A percentile compares a stretch with the other conserved stretches of the same genome.
phyloP scores from a whole-genome alignment of 2,888 invertebrate genomes.

The Archaeoteleia sp. region DNA sequence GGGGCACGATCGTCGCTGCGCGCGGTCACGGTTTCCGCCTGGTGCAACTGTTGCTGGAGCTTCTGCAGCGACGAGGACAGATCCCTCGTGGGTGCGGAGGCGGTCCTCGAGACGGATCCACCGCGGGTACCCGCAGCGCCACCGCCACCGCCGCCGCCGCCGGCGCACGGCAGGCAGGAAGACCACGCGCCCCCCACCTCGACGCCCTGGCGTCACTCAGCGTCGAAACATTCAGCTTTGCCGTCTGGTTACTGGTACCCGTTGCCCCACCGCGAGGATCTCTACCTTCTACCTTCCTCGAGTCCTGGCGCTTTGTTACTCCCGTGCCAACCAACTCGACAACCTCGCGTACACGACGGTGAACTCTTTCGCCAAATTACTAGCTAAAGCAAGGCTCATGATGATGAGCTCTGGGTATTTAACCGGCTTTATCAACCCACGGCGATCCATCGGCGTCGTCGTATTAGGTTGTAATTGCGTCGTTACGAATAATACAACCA shows the following conservation, averaged over 20 bases:
- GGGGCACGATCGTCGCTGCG: conserved; percentile 56
- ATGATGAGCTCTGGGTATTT: background rate
- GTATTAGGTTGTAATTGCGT: background rate
- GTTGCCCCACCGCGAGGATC: too few species aligned
- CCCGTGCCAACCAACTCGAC: too few species aligned
- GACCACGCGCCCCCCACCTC: conserved; percentile 76
- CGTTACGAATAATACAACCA: background rate
- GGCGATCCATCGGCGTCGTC: too few species aligned
- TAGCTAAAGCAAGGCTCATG: too few species aligned
- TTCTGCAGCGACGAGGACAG: conserved; percentile 68
- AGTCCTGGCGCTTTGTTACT: too few species aligned
- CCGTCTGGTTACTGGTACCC: too few species aligned
- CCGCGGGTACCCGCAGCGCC: conserved; percentile 58
- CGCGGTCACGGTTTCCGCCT: conserved; percentile 61
- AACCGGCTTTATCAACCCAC: background rate
- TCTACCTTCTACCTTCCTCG: too few species aligned
- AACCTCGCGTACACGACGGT: too few species aligned
- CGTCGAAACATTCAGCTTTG: conserved; percentile 40
- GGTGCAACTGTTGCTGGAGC: conserved; percentile 62
- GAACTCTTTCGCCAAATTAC: too few species aligned
- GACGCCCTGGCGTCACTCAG: conserved; percentile 75
- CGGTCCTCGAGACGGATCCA: conserved; percentile 76
- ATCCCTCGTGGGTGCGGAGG: conserved; percentile 78
- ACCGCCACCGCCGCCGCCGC: conserved; percentile 75
- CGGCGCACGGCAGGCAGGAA: conserved; percentile 76